A percentile compares a stretch with the other conserved stretches of the same genome.
Conservation (phyloP, 2,888 invertebrate species). For the Artemia sinica region DNA sequence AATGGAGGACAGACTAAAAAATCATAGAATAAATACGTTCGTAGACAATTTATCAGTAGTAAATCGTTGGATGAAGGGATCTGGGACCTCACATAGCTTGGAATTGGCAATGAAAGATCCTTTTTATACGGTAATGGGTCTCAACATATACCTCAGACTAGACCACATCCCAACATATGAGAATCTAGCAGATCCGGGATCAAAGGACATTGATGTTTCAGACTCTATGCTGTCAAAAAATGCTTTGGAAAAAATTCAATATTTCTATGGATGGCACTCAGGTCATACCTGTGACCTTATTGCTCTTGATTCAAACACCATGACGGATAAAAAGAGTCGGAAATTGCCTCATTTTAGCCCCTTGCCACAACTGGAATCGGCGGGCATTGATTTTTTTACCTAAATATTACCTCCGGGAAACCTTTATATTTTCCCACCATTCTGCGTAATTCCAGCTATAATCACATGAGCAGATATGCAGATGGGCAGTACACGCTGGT, state of each 20-base stretch:
- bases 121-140: background rate
- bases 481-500: background rate
- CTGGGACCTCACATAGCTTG: background rate
- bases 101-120: background rate
- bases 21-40: background rate
- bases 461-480: background rate
- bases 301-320: background rate
- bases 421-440: background rate
- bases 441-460: conserved; percentile 4
- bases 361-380: background rate
- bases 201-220: background rate
- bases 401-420: background rate
- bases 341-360: background rate
- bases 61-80: background rate
- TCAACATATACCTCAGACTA: background rate
- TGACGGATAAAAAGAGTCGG: conserved; percentile 4
- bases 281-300: background rate
- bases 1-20: background rate
- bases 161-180: background rate
- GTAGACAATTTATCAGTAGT: background rate
- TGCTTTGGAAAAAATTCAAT: background rate
- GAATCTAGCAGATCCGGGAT: background rate
- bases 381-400: background rate
- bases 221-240: background rate
- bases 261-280: background rate